These are phyloP conservation scores for Anastrepha ludens DNA, from an alignment of 1,140 invertebrate genomes.

Conservation along the genomic window DNA sequence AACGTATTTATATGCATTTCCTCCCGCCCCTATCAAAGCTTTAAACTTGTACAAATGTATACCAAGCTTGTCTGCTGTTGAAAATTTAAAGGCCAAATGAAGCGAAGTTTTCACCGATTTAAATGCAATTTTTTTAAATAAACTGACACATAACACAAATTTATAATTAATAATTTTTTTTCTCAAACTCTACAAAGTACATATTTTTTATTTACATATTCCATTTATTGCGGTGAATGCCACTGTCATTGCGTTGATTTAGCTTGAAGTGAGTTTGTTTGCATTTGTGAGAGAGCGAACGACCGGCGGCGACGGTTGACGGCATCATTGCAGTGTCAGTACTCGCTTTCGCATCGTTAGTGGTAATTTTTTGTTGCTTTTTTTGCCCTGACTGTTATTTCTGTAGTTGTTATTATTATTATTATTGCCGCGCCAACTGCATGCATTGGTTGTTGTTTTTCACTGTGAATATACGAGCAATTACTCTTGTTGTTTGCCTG, in stretches of 20 bases:
- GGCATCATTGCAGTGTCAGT: neutral
- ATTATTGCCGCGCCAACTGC: neutral
- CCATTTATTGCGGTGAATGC: slow-evolving; percentile 37
- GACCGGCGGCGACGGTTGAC: neutral
- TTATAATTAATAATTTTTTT: neutral
- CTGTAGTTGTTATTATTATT: neutral
- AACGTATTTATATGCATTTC: no score
- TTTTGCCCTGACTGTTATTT: neutral
- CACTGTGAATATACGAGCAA: neutral
- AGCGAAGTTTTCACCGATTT: no score
- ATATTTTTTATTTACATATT: neutral
- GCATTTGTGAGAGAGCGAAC: neutral
- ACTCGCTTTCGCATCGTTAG: neutral
- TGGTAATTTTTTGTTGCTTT: neutral
- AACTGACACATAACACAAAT: neutral
- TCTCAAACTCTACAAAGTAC: neutral
- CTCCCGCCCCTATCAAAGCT: no score
- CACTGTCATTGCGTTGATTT: slow-evolving; percentile 17
- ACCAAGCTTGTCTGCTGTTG: no score
- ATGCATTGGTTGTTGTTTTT: no score
- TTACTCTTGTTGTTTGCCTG: neutral
- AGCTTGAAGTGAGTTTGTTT: slow-evolving; percentile 27
- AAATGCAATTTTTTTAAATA: neutral
- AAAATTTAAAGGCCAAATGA: no score
- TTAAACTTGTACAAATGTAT: no score